These are phyloP conservation scores for Calonectris borealis DNA, from an alignment of 2,113 vertebrate species.

Conservation along the genomic window DNA sequence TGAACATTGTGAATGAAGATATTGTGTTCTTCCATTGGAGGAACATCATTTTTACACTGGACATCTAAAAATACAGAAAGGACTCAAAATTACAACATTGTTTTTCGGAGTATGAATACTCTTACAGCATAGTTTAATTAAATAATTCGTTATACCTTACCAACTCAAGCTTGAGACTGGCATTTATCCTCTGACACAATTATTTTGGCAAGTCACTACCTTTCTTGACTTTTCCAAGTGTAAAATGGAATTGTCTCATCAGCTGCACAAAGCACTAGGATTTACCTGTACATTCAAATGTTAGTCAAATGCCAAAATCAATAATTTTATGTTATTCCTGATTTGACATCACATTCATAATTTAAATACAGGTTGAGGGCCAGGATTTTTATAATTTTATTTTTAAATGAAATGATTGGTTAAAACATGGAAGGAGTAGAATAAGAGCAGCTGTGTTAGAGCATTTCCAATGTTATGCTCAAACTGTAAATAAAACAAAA, in stretches of 20 bases:
- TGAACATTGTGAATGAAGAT: neutral
- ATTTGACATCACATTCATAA: neutral
- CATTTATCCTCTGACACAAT: neutral
- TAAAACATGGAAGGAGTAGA: neutral
- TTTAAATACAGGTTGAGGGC: neutral
- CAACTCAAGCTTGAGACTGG: neutral
- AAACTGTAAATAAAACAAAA: neutral
- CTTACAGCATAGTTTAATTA: neutral
- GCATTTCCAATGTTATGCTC: neutral
- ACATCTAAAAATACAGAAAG: neutral
- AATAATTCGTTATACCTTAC: neutral
- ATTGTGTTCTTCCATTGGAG: neutral
- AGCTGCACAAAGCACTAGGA: neutral
- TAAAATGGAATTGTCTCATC: neutral
- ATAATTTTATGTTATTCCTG: neutral
- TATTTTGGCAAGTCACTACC: neutral
- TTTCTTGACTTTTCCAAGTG: neutral
- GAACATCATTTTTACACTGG: accelerated
- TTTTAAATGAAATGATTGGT: neutral
- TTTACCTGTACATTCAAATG: neutral
- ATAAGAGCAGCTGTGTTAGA: neutral
- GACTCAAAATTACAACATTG: neutral
- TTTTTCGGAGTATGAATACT: neutral
- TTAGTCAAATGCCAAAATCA: neutral
- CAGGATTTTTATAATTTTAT: neutral